phyloP scores from a whole-genome alignment of 2,888 invertebrate species.

The Parnassius orleans region DNA sequence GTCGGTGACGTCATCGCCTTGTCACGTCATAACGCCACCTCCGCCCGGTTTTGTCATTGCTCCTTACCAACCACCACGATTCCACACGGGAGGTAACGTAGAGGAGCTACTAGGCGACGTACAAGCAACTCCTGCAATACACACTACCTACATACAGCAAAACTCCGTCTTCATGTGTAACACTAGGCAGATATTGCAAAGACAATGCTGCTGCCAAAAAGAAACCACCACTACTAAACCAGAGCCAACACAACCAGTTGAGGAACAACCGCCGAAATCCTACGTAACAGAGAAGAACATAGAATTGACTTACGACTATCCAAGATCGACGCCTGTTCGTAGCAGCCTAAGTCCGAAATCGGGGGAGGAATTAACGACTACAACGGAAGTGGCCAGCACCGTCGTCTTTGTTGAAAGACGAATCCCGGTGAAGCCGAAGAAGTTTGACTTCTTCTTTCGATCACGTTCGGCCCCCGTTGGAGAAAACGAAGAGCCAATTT shows the following conservation, averaged over 20 bases:
- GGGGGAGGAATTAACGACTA: conserved; percentile 58
- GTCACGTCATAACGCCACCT: conserved; percentile 60
- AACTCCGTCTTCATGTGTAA: conserved; percentile 78
- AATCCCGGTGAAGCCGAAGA: conserved; percentile 71
- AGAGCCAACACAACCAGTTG: conserved; percentile 34
- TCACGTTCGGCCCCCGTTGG: conserved; percentile 77
- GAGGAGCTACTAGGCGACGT: conserved; percentile 86
- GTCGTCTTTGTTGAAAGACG: conserved; percentile 75
- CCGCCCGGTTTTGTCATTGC: conserved; percentile 71
- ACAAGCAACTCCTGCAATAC: conserved; percentile 71
- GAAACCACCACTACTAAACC: conserved; percentile 38
- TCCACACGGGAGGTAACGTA: conserved; percentile 83
- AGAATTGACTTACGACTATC: conserved; percentile 75
- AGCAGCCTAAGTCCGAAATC: conserved; percentile 57
- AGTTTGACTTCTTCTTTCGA: conserved; percentile 73
- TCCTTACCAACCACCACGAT: conserved; percentile 64
- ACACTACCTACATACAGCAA: conserved; percentile 72
- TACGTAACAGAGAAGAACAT: conserved; percentile 78
- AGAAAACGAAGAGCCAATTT: conserved; percentile 73
- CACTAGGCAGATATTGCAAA: conserved; percentile 65
- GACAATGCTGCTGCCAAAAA: conserved; percentile 67
- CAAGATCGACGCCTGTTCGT: conserved; percentile 63
- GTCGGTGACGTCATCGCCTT: conserved; percentile 66
- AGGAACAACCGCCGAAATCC: conserved; percentile 54
- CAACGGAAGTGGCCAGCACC: conserved; percentile 77